Conservation (phyloP, 2,888 invertebrate genomes). For the Anarsia innoxiella region DNA sequence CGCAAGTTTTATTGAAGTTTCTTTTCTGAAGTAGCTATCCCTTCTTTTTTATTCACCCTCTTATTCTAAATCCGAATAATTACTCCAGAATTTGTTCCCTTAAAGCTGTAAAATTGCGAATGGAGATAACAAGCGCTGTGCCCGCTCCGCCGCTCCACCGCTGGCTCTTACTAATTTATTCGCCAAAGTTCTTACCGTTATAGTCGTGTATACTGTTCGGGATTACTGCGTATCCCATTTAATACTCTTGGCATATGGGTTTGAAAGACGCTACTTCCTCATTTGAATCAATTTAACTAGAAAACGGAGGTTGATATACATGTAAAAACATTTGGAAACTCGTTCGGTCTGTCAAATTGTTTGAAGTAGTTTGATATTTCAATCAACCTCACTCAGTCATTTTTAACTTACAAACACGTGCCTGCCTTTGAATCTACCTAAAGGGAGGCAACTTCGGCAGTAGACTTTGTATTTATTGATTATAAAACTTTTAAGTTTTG, state of each 20-base stretch:
- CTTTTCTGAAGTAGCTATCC: constrained; percentile 12
- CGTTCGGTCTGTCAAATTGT: constrained; percentile 1
- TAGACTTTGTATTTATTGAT: constrained; percentile 6
- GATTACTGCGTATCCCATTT: constrained; percentile 43
- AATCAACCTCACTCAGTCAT: constrained; percentile 8
- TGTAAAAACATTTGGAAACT: neutral
- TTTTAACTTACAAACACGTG: neutral
- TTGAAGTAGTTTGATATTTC: constrained; percentile 7
- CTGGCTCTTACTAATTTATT: constrained; percentile 49
- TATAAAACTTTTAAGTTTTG: constrained; percentile 6
- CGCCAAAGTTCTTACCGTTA: constrained; percentile 49
- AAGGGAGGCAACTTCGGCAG: constrained; percentile 1
- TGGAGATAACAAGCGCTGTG: constrained; percentile 49
- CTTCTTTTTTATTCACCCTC: constrained; percentile 28
- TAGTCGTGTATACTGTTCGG: constrained; percentile 45
- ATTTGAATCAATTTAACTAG: constrained; percentile 30
- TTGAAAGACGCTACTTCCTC: constrained; percentile 30
- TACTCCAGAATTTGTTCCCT: constrained; percentile 40
- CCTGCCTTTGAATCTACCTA: too few species aligned
- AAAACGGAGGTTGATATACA: neutral
- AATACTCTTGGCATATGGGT: constrained; percentile 44
- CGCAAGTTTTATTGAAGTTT: constrained; percentile 11
- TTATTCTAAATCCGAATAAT: constrained; percentile 36
- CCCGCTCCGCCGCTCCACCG: constrained; percentile 31
- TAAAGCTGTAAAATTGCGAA: constrained; percentile 47